Evolutionary conservation across 2,113 vertebrate genomes (phyloP).

Genomic region (Chlorodrepanis virens): DNA sequence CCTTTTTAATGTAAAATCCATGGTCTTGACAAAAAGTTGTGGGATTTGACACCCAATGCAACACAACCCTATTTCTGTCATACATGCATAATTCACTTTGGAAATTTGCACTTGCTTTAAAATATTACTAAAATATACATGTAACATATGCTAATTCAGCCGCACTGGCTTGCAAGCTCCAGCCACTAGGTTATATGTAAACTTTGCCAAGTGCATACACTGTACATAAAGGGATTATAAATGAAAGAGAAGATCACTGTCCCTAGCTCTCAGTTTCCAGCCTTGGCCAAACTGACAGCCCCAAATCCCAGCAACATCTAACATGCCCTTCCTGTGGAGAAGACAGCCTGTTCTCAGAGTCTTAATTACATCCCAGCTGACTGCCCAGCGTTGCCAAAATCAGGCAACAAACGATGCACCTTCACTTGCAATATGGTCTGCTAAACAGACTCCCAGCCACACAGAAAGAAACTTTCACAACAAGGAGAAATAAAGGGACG

Average conservation of each 20-base stretch:
- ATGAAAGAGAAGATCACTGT: conserved; percentile 92
- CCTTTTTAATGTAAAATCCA: conserved; percentile 88
- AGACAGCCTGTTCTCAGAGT: conserved; percentile 93
- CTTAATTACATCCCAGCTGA: conserved; percentile 96
- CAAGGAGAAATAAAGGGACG: conserved; percentile 71
- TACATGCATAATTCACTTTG: conserved; percentile 94
- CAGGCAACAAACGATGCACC: conserved; percentile 85
- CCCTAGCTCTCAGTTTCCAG: conserved; percentile 80
- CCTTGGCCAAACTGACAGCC: conserved; percentile 84
- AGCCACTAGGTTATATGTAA: conserved; percentile 80
- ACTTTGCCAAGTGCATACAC: conserved; percentile 81
- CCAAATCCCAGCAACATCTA: conserved; percentile 93
- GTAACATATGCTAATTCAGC: conserved; percentile 93
- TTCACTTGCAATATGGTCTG: conserved; percentile 88
- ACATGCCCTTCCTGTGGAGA: conserved; percentile 92
- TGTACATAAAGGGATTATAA: conserved; percentile 92
- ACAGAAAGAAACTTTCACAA: conserved; percentile 74
- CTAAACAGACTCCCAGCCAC: conserved; percentile 77
- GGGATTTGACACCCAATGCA: conserved; percentile 86
- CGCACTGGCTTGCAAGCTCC: conserved; percentile 72
- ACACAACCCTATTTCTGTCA: conserved; percentile 85
- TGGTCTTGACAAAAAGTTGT: conserved; percentile 88
- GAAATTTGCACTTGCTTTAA: conserved; percentile 85
- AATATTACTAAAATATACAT: conserved; percentile 95
- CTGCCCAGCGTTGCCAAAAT: conserved; percentile 81